Evolutionary conservation across 2,797 vertebrate species (phyloP).

Genomic region (Aulostomus chinensis): DNA sequence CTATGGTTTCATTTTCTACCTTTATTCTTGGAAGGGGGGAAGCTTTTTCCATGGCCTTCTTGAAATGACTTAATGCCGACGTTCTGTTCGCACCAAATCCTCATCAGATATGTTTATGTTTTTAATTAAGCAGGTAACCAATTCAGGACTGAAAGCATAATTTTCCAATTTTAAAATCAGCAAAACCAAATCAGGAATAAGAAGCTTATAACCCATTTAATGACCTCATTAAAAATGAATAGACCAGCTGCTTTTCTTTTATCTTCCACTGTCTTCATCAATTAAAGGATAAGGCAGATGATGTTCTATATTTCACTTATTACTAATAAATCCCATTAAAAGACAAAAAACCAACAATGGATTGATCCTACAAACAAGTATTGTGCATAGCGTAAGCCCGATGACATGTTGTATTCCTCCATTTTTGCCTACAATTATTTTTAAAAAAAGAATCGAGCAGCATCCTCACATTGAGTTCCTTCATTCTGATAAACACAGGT

Average conservation of each 20-base stretch:
- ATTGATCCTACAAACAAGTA: conserved; percentile 8
- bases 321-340: conserved; percentile 18
- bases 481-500: conserved; percentile 4
- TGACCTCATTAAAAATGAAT: conserved; percentile 10
- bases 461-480: background rate
- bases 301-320: conserved; percentile 6
- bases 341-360: conserved; percentile 8
- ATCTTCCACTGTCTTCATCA: conserved; percentile 19
- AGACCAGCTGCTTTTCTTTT: conserved; percentile 16
- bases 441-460: background rate
- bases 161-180: conserved; percentile 10
- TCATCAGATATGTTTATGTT: too few species aligned
- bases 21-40: conserved; percentile 11
- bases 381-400: too few species aligned
- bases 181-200: conserved; percentile 14
- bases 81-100: too few species aligned
- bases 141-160: background rate
- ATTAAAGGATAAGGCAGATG: conserved; percentile 20
- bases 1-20: conserved; percentile 1
- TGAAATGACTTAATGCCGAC: too few species aligned
- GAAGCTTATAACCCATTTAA: conserved; percentile 6
- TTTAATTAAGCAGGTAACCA: too few species aligned
- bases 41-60: too few species aligned
- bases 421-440: background rate
- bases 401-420: too few species aligned